These are phyloP conservation scores for Noctua pronuba DNA, from an alignment of 2,888 invertebrate species.

Conservation along the genomic window DNA sequence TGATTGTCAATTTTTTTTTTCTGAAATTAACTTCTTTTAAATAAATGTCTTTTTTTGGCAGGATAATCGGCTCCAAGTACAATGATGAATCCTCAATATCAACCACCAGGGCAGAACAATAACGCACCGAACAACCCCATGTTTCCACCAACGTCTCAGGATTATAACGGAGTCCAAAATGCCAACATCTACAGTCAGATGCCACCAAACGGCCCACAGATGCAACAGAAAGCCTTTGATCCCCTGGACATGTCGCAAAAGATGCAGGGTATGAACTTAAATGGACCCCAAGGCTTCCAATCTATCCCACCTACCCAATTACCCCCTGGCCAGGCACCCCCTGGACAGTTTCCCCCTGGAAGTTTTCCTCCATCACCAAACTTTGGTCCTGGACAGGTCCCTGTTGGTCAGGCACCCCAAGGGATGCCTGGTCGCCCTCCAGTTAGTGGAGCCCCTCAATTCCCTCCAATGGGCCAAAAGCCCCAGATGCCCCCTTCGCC, in stretches of 20 bases:
- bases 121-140: constrained; percentile 85
- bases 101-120: constrained; percentile 87
- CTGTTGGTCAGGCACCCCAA: constrained; percentile 69
- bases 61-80: constrained; percentile 76
- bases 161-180: constrained; percentile 85
- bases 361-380: constrained; percentile 78
- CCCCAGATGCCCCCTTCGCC: constrained; percentile 75
- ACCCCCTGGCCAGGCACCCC: constrained; percentile 78
- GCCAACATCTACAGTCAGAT: constrained; percentile 82
- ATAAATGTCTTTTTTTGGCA: constrained; percentile 48
- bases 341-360: constrained; percentile 78
- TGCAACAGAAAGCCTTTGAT: constrained; percentile 70
- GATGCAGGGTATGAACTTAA: constrained; percentile 86
- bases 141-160: constrained; percentile 82
- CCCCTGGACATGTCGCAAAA: constrained; percentile 84
- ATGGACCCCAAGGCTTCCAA: constrained; percentile 80
- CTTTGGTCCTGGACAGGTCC: constrained; percentile 72
- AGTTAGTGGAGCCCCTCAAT: constrained; percentile 72
- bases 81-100: constrained; percentile 89
- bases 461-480: constrained; percentile 72
- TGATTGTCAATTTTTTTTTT: not conserved
- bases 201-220: constrained; percentile 71
- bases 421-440: constrained; percentile 71
- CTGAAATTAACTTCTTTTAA: not conserved
- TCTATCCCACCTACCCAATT: constrained; percentile 82